phyloP scores from a whole-genome alignment of 2,888 invertebrate genomes.

The Sinhomidia bicolor region DNA sequence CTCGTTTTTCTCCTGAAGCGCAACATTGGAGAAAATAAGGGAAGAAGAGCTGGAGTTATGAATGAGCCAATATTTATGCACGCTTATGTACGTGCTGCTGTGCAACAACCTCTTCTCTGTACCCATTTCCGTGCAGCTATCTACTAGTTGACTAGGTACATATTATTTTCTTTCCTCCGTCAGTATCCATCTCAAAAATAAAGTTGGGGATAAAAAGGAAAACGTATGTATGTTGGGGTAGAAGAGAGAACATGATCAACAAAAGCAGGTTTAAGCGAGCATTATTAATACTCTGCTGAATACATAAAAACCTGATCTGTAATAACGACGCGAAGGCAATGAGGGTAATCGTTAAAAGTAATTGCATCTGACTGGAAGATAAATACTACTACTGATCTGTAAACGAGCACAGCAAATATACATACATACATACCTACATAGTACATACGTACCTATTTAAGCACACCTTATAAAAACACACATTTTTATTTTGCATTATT shows the following conservation, averaged over 20 bases:
- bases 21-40: neutral
- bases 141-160: no score
- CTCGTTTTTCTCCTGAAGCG: neutral
- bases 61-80: slow-evolving; percentile 23
- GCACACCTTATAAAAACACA: no score
- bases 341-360: slow-evolving; percentile 66
- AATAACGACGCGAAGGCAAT: slow-evolving; percentile 55
- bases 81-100: neutral
- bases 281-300: slow-evolving; percentile 27
- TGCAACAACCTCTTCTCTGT: neutral
- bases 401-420: slow-evolving; percentile 17
- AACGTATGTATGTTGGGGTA: no score
- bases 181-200: neutral
- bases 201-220: slow-evolving; percentile 10
- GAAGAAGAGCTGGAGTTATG: neutral
- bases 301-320: slow-evolving; percentile 17
- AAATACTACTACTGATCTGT: slow-evolving; percentile 61
- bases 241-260: neutral
- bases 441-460: no score
- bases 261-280: slow-evolving; percentile 3
- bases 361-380: slow-evolving; percentile 70
- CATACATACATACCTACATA: neutral
- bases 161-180: neutral
- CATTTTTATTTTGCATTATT: no score
- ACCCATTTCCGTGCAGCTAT: slow-evolving; percentile 10